Evolutionary conservation across 2,797 vertebrate genomes (phyloP).

Genomic region (Gymnothorax reevesii): DNA sequence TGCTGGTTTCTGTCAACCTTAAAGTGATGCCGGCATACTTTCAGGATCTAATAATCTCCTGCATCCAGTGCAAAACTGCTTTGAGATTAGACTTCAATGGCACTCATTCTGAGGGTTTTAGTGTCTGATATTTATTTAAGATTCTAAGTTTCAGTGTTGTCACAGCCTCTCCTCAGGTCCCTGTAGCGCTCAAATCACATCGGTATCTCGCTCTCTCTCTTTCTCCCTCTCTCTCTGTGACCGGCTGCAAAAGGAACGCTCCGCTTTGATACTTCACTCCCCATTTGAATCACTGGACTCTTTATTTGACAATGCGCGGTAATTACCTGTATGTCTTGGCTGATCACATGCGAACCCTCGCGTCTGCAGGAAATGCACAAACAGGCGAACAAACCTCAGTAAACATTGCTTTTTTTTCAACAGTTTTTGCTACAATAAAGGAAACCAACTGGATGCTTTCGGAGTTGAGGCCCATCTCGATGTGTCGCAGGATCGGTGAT

Average conservation of each 20-base stretch:
- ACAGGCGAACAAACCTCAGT: slow-evolving; percentile 41
- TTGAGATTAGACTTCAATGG: slow-evolving; percentile 14
- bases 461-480: slow-evolving; percentile 19
- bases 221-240: slow-evolving; percentile 49
- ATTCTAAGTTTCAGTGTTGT: slow-evolving; percentile 64
- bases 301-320: slow-evolving; percentile 74
- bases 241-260: slow-evolving; percentile 68
- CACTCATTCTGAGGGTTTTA: slow-evolving; percentile 28
- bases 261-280: slow-evolving; percentile 76
- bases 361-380: slow-evolving; percentile 61
- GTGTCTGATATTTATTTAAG: slow-evolving; percentile 67
- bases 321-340: slow-evolving; percentile 74
- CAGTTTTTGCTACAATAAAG: slow-evolving; percentile 39
- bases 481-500: slow-evolving; percentile 1
- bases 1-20: not conserved
- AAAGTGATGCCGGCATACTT: not conserved
- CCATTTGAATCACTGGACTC: slow-evolving; percentile 74
- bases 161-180: slow-evolving; percentile 67
- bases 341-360: slow-evolving; percentile 72
- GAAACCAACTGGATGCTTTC: slow-evolving; percentile 27
- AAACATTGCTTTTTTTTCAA: slow-evolving; percentile 33
- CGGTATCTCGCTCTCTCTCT: slow-evolving; percentile 52
- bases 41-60: slow-evolving; percentile 2
- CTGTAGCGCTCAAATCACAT: slow-evolving; percentile 71
- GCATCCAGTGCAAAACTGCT: slow-evolving; percentile 15